Base-by-base conservation (phyloP, 2,888 invertebrate genomes). In the Leistus spinibarbis region DNA sequence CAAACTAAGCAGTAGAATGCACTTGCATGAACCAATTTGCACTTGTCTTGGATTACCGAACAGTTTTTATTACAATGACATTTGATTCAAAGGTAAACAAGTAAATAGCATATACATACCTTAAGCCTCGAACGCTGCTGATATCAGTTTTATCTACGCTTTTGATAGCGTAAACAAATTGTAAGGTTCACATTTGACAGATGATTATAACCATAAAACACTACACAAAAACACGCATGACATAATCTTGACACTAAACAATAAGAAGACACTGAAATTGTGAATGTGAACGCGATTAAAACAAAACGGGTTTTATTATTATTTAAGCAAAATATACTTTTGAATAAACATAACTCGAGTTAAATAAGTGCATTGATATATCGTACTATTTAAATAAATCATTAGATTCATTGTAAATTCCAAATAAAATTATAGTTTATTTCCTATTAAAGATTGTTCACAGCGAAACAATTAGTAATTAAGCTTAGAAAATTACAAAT, bases 141-240 rank as follows among this genome's bases (percentile, higher is more conserved):
- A 60, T 60, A 60, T 22, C 60, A 60, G 20, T 20, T 22, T 20
- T 20, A 2, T 60, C 19, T 60, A 60, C 60, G 20, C 17, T 20
- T 60, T 3, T 60, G 60, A 60, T 60, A 60, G 16, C 60, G 4
- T 10, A 60, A 60, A 60, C 16, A 20, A 60, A 60, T 20, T 60
- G 16, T 3, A 56, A 7, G 56, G 56, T 13, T 60, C 22, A 60
- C 22, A 19, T 60, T 60, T 60, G 60, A 60, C 60, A 60, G 10
- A 60, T 60, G 10, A 16, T 22, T 60, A 22, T 60, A 60, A 60
- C 60, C 60, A 60, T 60, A 60, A 60, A 60, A 19, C 17, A 19
- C 16, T 60, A 9, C 60, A 9, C 2, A 20, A 7, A 16, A 17
- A 60, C 17, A 3, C 7, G 60, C n/a, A 40, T 13, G 40, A 7